These are phyloP conservation scores for Natator depressus DNA, from an alignment of 2,113 vertebrate species.

Conservation along the genomic window DNA sequence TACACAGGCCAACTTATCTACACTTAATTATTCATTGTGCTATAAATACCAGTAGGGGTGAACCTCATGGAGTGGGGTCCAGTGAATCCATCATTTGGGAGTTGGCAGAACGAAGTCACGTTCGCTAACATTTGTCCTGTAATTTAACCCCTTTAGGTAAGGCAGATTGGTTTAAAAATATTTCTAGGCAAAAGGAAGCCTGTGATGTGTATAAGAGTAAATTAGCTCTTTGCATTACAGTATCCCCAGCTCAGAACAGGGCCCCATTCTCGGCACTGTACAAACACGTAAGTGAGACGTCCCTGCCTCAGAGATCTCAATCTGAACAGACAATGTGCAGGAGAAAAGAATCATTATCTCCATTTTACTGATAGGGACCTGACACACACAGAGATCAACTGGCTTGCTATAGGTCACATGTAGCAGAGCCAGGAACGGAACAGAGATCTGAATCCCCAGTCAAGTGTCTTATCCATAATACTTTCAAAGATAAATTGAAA, in stretches of 20 bases:
- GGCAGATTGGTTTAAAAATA: not conserved
- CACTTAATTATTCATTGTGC: rapidly evolving
- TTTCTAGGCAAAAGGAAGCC: not conserved
- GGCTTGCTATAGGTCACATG: not conserved
- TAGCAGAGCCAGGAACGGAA: not conserved
- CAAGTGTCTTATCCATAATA: not conserved
- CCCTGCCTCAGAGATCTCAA: not conserved
- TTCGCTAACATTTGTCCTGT: not conserved
- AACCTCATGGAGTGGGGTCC: not conserved
- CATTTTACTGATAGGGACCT: not conserved
- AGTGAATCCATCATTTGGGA: not conserved
- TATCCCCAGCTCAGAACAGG: not conserved
- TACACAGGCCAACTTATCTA: not conserved
- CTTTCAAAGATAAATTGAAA: not conserved
- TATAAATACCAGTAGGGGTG: not conserved
- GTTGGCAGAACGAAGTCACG: not conserved
- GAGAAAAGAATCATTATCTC: not conserved
- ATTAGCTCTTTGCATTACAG: not conserved
- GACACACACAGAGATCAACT: not conserved
- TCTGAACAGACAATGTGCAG: not conserved
- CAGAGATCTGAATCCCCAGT: not conserved
- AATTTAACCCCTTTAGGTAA: not conserved
- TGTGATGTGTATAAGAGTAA: not conserved
- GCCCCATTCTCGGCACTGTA: not conserved
- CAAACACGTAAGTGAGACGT: rapidly evolving